phyloP scores from a whole-genome alignment of 2,888 invertebrate genomes.

The Synanthedon formicaeformis region DNA sequence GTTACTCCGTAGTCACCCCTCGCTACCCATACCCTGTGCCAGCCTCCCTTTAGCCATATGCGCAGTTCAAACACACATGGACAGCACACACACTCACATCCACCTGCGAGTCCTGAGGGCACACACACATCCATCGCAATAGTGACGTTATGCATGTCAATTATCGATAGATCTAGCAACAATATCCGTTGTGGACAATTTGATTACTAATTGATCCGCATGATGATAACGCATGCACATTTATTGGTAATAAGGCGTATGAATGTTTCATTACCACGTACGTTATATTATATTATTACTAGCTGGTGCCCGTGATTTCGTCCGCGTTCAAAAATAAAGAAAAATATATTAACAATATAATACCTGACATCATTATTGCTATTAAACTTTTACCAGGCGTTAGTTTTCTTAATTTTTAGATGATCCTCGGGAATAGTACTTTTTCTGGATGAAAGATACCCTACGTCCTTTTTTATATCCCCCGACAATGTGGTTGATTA shows the following conservation, averaged over 20 bases:
- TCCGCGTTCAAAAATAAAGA: no score
- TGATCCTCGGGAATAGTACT: no score
- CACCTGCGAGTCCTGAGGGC: slow-evolving; percentile 36
- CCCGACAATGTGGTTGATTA: no score
- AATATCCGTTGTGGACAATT: slow-evolving; percentile 23
- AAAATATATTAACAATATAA: no score
- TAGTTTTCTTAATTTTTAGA: no score
- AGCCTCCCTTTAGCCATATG: slow-evolving; percentile 9
- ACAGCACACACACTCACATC: slow-evolving; percentile 17
- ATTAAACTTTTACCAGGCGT: no score
- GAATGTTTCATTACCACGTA: not conserved
- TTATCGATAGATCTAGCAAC: slow-evolving; percentile 24
- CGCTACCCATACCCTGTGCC: slow-evolving; percentile 16
- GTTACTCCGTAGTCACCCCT: slow-evolving; percentile 45
- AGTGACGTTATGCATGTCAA: slow-evolving; percentile 44
- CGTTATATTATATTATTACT: no score
- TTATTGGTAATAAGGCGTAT: not conserved
- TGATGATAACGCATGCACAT: not conserved
- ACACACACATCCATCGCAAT: slow-evolving; percentile 29
- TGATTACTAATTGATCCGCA: slow-evolving; percentile 34
- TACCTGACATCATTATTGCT: no score
- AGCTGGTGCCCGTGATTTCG: no score
- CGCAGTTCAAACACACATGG: slow-evolving; percentile 22
- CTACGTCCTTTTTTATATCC: no score
- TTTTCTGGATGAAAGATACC: no score